These are phyloP conservation scores for Morinoia aosen DNA, from an alignment of 2,888 invertebrate species.

Conservation along the genomic window DNA sequence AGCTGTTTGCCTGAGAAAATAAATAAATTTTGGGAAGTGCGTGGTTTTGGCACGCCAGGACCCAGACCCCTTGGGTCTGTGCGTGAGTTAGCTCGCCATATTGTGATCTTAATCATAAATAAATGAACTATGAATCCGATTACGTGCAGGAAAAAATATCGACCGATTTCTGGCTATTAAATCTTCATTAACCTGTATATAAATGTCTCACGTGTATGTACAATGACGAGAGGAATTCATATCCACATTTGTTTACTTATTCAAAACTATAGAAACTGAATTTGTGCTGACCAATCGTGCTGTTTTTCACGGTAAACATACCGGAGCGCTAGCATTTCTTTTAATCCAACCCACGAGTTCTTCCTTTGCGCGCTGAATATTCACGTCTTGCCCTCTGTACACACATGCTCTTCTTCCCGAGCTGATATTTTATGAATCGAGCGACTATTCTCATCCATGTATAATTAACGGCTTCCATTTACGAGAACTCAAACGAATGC, in stretches of 20 bases:
- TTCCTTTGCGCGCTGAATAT: neutral
- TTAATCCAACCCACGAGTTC: neutral
- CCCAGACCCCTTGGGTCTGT: neutral
- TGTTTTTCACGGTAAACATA: neutral
- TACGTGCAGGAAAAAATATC: neutral
- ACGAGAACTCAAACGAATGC: neutral
- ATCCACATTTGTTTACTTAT: too few relatives aligned
- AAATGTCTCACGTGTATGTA: too few relatives aligned
- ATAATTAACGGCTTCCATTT: neutral
- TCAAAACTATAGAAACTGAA: neutral
- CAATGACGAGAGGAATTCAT: too few relatives aligned
- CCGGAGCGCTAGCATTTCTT: neutral
- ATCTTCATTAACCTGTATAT: too few relatives aligned
- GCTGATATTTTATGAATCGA: neutral
- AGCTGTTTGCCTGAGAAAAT: neutral
- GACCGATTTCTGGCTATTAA: neutral
- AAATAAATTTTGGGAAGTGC: neutral
- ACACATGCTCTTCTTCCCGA: neutral
- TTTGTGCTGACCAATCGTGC: neutral
- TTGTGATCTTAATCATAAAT: neutral
- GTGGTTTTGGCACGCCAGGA: neutral
- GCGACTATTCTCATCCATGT: neutral
- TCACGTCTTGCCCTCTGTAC: neutral
- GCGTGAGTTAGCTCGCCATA: neutral
- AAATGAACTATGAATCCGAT: neutral